phyloP scores from a whole-genome alignment of 2,797 vertebrate genomes.

The Gallinago nigripennis region DNA sequence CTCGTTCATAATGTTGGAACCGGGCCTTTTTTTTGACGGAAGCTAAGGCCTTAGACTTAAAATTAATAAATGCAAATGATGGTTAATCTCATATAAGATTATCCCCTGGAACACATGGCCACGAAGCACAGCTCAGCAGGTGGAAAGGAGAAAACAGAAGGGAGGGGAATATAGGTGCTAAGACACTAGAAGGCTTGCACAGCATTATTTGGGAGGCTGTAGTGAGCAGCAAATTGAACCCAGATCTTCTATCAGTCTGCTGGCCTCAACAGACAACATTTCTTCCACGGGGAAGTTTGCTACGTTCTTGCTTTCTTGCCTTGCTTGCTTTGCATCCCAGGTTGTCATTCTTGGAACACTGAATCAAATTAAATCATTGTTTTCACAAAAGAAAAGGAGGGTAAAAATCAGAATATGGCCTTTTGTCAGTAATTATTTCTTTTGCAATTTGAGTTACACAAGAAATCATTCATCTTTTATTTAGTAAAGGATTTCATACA shows the following conservation, averaged over 20 bases:
- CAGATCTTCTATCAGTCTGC: not conserved
- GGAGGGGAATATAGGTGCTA: not conserved
- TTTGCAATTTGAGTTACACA: not conserved
- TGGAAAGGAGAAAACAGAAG: not conserved
- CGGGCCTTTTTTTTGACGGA: not conserved
- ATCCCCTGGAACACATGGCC: not conserved
- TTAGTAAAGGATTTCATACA: slow-evolving; percentile 46
- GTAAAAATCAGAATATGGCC: not conserved
- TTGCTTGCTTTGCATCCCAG: not conserved
- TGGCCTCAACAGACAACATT: not conserved
- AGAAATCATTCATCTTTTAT: slow-evolving; percentile 61
- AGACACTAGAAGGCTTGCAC: not conserved
- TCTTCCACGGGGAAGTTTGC: not conserved
- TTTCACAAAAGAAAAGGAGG: not conserved
- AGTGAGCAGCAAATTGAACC: not conserved
- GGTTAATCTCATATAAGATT: not conserved
- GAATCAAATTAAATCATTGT: slow-evolving; percentile 29
- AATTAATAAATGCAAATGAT: not conserved
- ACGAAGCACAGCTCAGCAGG: not conserved
- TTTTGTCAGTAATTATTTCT: slow-evolving; percentile 46
- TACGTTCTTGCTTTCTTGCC: not conserved
- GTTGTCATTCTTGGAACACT: not conserved
- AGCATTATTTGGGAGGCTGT: not conserved
- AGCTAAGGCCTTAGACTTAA: not conserved
- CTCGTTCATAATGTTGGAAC: not conserved